phyloP scores from a whole-genome alignment of 2,888 invertebrate genomes.

The Morinoia aosen region DNA sequence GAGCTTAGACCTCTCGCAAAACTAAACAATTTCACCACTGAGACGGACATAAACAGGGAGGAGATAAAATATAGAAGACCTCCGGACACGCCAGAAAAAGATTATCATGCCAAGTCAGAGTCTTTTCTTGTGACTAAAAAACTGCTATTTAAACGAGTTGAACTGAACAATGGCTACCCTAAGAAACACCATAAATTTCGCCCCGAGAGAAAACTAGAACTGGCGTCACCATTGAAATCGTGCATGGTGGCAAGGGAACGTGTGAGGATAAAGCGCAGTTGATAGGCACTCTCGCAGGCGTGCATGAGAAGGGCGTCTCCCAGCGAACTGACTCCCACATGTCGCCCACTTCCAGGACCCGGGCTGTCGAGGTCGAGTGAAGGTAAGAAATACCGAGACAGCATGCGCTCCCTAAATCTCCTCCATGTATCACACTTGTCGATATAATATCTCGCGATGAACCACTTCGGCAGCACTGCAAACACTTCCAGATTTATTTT shows the following conservation, averaged over 20 bases:
- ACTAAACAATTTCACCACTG: not conserved
- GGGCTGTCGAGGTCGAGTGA: not conserved
- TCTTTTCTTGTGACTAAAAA: not conserved
- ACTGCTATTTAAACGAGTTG: not conserved
- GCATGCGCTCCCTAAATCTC: not conserved
- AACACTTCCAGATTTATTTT: not conserved
- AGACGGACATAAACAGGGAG: not conserved
- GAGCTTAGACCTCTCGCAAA: not conserved
- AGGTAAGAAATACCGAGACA: not conserved
- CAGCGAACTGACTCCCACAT: not conserved
- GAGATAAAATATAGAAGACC: not conserved
- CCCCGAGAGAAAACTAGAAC: not conserved
- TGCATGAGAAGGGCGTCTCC: not conserved
- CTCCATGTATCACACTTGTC: not conserved
- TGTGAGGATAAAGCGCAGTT: not conserved
- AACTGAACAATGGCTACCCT: not conserved
- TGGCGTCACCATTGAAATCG: not conserved
- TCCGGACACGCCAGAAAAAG: not conserved
- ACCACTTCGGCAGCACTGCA: not conserved
- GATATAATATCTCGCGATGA: not conserved
- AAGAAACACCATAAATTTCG: not conserved
- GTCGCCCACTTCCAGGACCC: slow-evolving; percentile 2
- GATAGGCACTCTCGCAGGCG: not conserved
- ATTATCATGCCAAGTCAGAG: not conserved
- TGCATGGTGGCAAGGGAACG: not conserved